Percentiles rank a stretch among this genome's conserved stretches.
phyloP scores from a whole-genome alignment of 2,113 vertebrate species.

The Suncus etruscus region DNA sequence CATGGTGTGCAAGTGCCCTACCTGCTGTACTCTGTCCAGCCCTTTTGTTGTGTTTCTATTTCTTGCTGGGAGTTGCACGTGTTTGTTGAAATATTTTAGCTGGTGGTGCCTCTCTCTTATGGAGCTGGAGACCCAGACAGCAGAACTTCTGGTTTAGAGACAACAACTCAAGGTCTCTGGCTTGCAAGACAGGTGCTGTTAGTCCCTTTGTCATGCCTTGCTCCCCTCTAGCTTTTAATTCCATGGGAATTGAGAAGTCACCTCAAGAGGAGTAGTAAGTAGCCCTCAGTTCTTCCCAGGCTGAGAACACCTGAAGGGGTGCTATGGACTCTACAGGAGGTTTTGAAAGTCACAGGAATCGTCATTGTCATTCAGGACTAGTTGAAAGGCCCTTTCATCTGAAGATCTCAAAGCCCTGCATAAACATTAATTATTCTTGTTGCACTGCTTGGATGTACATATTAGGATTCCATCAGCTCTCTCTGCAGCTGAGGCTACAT shows the following conservation, averaged over 20 bases:
- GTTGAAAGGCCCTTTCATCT: constrained; percentile 37
- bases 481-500: neutral
- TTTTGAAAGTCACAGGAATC: constrained; percentile 18
- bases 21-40: too few relatives aligned
- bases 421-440: constrained; percentile 49
- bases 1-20: too few relatives aligned
- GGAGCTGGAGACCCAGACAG: too few relatives aligned
- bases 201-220: too few relatives aligned
- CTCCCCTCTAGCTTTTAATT: neutral
- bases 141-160: too few relatives aligned
- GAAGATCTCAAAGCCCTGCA: constrained; percentile 38
- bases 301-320: neutral
- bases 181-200: too few relatives aligned
- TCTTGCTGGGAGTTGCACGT: too few relatives aligned
- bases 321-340: neutral
- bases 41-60: too few relatives aligned
- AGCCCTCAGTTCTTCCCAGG: neutral
- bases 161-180: too few relatives aligned
- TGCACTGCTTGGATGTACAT: neutral
- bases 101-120: too few relatives aligned
- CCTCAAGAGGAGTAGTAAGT: neutral
- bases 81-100: too few relatives aligned
- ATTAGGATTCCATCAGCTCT: neutral
- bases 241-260: neutral
- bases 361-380: neutral